Base-by-base conservation (phyloP, 2,888 invertebrate genomes). In the Pheosia tremula region DNA sequence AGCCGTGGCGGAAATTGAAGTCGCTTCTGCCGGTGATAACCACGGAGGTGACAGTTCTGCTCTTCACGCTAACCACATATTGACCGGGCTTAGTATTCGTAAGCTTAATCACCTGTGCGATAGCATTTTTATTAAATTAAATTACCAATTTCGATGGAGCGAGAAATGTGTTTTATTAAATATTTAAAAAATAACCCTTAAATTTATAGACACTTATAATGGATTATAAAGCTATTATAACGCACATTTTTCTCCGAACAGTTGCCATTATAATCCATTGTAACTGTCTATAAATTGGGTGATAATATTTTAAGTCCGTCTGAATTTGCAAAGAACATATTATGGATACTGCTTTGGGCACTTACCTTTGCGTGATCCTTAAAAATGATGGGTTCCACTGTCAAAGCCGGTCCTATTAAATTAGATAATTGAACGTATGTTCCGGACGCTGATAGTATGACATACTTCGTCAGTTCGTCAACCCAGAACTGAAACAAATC, bases 1-100 rank as follows among this genome's bases (percentile, higher is more conserved):
- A 76, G 5, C 76, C 76, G 52, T 74, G 72, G 5, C 52, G 57
- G 39, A 78, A 75, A 36, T 58, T 56, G 52, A 78, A 79, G 38
- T 78, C 74, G 7, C 78, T 75, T 13, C 71, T 67, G 13, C 72
- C 75, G 5, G 68, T 59, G 4, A 75, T 59, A 36, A 70, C 13
- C 0, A 75, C 62, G 0, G 67, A 65, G 0, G 73, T 69, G 13
- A 5, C 49, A 0, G 59, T 58, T 0, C n/a, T 0, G 3, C 73
- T 63, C n/a, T 0, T 52, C 10, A 75, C 78, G 0, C 55, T 63
- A 11, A 65, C 78, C 5, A 13, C 38, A 36, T 75, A 75, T 6
- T 4, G 8, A 0, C 75, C 75, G n/a, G 73, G 58, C 6, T 7
- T 56, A 3, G 56, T 38, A 9, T 70, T 38, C 10, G 11, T 57